These are phyloP conservation scores for Echinarachnius parma DNA, from an alignment of 53 echinoderm and acorn worm genomes.

Conservation along the genomic window DNA sequence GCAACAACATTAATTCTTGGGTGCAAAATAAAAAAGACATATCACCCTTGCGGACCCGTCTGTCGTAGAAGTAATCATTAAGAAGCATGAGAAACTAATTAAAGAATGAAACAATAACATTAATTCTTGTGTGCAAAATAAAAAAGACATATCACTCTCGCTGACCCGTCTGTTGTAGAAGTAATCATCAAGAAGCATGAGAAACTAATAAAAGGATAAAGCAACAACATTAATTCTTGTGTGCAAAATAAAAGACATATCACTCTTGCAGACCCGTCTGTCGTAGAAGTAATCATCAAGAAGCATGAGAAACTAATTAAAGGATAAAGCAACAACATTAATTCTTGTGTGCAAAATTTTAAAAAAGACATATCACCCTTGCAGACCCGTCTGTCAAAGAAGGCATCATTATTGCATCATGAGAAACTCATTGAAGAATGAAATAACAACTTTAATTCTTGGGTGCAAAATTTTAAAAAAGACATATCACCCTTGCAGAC, in stretches of 20 bases:
- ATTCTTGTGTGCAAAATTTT: no score
- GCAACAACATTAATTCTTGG: no score
- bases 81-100: conserved; percentile 73
- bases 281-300: conserved; percentile 75
- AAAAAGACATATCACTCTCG: conserved; percentile 89
- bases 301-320: conserved; percentile 73
- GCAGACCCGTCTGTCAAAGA: conserved; percentile 93
- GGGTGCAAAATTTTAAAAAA: no score
- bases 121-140: no score
- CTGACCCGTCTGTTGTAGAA: conserved; percentile 90
- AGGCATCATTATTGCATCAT: conserved; percentile 74
- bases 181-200: conserved; percentile 81
- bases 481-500: conserved; percentile 93
- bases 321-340: no score
- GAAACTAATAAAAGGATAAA: conserved; percentile 51
- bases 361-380: conserved; percentile 89
- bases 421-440: conserved; percentile 57
- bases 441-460: no score
- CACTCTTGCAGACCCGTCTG: conserved; percentile 94
- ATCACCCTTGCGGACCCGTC: conserved; percentile 95
- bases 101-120: no score
- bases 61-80: conserved; percentile 71
- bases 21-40: no score
- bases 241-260: no score
- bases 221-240: no score